Evolutionary conservation across 2,797 vertebrate species (phyloP), one percentile per base, ranked within the genome.

Genomic region (Xenentodon cancila): DNA sequence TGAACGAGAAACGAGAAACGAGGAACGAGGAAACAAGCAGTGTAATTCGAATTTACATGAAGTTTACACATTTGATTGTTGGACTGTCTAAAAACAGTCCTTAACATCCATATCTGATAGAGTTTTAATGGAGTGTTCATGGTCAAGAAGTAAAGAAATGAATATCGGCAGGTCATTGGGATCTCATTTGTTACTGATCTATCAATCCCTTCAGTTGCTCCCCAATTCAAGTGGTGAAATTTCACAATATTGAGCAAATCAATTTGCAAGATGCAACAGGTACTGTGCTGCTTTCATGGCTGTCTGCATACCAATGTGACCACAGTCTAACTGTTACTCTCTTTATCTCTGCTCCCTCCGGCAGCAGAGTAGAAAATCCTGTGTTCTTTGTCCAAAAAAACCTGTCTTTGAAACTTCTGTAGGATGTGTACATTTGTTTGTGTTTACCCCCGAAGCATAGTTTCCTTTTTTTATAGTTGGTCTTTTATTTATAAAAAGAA

Each of bases 231-330:
- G 79, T 17, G 16, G 67, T 70, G 75, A 82, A 88, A 92, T 91
- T 92, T 90, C 90, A 87, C 84, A 91, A 88, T 92, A 92, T 84
- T 85, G 90, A 89, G 85, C 79, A 90, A 92, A 91, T 91, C 91
- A 81, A 92, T 89, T 85, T 85, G 89, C 95, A 95, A 95, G 95
- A 95, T 84, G 88, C 87, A 90, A 92, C 94, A 95, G 90, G 93
- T 80, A 87, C 53, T 53, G 77, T 46, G 58, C 65, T 68, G 86
- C 89, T 92, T 91, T 93, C 92, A 92, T 93, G 92, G 68, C 87
- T 83, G 92, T 94, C 92, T 92, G 91, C 94, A 94, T 94, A 94
- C 90, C 93, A 82, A 66, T 84, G 89, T 93, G 91, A 94, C 91
- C 91, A 88, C 82, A 93, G 92, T 92, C 93, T 94, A 92, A 92